These are phyloP conservation scores for Euphydryas editha DNA, from an alignment of 2,888 invertebrate genomes.

Conservation along the genomic window DNA sequence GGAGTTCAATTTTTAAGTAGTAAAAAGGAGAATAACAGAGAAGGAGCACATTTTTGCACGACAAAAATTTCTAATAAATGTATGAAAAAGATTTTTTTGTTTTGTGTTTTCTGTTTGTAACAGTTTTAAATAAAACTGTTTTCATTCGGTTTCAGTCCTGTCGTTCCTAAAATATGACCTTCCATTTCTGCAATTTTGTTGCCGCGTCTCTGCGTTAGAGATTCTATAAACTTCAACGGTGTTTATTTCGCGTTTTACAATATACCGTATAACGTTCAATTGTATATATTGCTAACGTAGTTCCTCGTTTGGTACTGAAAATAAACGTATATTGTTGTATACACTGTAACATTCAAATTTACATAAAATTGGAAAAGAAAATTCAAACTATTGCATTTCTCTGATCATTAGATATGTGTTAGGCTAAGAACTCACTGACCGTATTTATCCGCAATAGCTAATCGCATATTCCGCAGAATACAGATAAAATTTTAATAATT, in stretches of 20 bases:
- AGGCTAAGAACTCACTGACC: no score
- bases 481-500: no score
- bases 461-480: no score
- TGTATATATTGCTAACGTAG: neutral
- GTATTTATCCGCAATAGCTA: no score
- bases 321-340: neutral
- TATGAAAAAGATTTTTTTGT: no score
- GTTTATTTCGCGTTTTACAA: conserved; percentile 38
- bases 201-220: conserved; percentile 27
- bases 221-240: conserved; percentile 42
- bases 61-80: no score
- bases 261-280: conserved; percentile 4
- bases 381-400: neutral
- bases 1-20: no score
- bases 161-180: conserved; percentile 35
- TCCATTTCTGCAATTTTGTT: conserved; percentile 31
- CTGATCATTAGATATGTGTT: no score
- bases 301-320: neutral
- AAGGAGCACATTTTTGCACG: no score
- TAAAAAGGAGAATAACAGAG: no score
- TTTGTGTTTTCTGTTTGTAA: neutral
- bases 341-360: neutral
- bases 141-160: conserved; percentile 19
- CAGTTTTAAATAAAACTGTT: conserved; percentile 32
- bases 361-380: neutral